Evolutionary conservation across 2,113 vertebrate species (phyloP).

Genomic region (Saguinus imperator): DNA sequence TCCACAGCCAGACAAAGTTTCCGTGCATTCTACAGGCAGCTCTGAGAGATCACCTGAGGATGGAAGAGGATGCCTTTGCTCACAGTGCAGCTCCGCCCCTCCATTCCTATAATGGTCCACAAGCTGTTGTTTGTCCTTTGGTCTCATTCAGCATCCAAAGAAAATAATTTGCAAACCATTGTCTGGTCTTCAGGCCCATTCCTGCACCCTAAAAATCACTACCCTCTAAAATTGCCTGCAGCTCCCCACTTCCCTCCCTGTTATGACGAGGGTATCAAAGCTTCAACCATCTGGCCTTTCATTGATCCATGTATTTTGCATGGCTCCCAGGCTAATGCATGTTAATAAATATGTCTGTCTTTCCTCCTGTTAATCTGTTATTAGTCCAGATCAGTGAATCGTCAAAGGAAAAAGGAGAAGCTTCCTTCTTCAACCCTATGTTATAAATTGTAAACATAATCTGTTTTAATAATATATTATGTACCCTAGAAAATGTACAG

Average conservation of each 20-base stretch:
- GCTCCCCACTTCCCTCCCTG: neutral
- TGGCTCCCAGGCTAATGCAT: neutral
- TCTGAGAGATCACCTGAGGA: neutral
- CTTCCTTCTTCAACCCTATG: neutral
- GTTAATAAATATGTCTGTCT: neutral
- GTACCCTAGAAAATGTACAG: neutral
- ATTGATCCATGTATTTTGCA: neutral
- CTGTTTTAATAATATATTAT: neutral
- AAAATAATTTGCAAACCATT: neutral
- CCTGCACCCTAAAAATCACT: neutral
- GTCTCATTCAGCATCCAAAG: neutral
- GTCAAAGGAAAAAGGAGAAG: neutral
- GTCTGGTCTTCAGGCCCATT: neutral
- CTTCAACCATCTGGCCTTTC: neutral
- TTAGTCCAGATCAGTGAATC: neutral
- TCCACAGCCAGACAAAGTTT: neutral
- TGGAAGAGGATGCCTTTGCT: neutral
- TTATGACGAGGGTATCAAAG: neutral
- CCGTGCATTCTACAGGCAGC: neutral
- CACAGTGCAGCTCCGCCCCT: neutral
- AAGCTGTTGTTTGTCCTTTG: neutral
- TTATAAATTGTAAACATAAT: neutral
- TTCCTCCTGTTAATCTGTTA: neutral
- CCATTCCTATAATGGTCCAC: neutral
- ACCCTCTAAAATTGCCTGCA: neutral